These are phyloP conservation scores for Lithobates sylvaticus DNA, from an alignment of 2,797 vertebrate genomes.

Conservation along the genomic window DNA sequence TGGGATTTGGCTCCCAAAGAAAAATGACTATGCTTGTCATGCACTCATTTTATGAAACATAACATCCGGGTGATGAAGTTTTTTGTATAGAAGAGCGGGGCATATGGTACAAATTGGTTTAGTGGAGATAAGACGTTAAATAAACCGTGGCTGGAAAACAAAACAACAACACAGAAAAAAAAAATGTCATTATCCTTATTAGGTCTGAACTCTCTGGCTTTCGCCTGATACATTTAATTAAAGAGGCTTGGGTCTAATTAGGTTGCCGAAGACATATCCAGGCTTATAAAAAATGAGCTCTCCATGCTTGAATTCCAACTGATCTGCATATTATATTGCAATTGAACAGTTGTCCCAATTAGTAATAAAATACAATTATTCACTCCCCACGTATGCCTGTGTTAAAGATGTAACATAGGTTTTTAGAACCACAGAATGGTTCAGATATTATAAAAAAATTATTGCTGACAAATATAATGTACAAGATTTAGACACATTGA, in stretches of 20 bases:
- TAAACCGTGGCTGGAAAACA: constrained; percentile 79
- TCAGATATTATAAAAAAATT: constrained; percentile 9
- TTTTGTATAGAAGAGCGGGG: constrained; percentile 73
- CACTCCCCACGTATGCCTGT: constrained; percentile 47
- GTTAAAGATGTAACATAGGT: constrained; percentile 25
- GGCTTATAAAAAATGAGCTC: constrained; percentile 72
- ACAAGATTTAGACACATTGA: neutral
- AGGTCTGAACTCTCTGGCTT: constrained; percentile 78
- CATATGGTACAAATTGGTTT: constrained; percentile 83
- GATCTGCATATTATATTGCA: constrained; percentile 68
- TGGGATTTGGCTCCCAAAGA: constrained; percentile 75
- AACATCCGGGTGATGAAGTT: constrained; percentile 77
- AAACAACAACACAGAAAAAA: constrained; percentile 56
- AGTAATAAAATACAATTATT: constrained; percentile 62
- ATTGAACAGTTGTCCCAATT: constrained; percentile 63
- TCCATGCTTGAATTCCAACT: constrained; percentile 68
- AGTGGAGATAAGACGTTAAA: constrained; percentile 80
- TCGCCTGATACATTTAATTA: constrained; percentile 82
- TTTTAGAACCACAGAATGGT: constrained; percentile 1
- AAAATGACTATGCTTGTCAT: constrained; percentile 79
- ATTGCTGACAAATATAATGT: neutral
- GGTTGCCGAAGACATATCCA: constrained; percentile 78
- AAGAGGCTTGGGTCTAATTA: constrained; percentile 83
- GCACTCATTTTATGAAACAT: constrained; percentile 69
- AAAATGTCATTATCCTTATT: constrained; percentile 84